Base-by-base conservation (phyloP, 2,888 invertebrate genomes). In the Ptilodon capucinus region DNA sequence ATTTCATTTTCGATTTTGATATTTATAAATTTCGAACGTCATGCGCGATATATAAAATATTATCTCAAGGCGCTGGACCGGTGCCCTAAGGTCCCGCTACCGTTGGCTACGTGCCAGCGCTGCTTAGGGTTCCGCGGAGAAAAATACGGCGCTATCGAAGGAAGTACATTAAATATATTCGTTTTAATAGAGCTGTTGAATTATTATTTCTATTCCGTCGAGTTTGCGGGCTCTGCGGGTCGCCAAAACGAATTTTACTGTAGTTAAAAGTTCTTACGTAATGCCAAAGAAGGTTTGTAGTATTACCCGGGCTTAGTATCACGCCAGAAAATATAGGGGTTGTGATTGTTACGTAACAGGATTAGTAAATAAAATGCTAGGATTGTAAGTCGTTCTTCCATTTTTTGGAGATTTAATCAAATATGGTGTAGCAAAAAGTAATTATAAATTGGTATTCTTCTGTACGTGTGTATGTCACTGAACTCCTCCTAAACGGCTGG, bases 51-150 rank as follows among this genome's bases (percentile, higher is more conserved):
- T 54, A 42, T 60, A 45, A 51, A 60, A 64, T 53, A 53, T 54
- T 69, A 69, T 73, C 65, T 74, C 64, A 74, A 68, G 72, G 68
- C 60, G 63, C 67, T 71, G 75, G 68, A 72, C 54, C 53, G 48
- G 53, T 63, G 69, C 68, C 74, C 71, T 74, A 71, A 71, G 74
- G 72, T 68, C 61, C 58, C 57, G 50, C 48, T 51, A 40, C 44
- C 25, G 47, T 62, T 79, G 80, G 81, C 79, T 34, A 42, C 23
- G 11, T 9, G 72, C 81, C 81, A 81, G 63, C 55, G 44, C 17
- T 43, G 44, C 17, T 43, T 60, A 56, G 53, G 68, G 67, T 61
- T 70, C 59, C 54, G 54, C 52, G 40, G 56, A 63, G 59, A 65
- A 67, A 71, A 72, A 70, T 71, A 68, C 60, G 64, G 64, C 60